Conservation (phyloP, 2,113 vertebrate genomes). For the Gadus macrocephalus region DNA sequence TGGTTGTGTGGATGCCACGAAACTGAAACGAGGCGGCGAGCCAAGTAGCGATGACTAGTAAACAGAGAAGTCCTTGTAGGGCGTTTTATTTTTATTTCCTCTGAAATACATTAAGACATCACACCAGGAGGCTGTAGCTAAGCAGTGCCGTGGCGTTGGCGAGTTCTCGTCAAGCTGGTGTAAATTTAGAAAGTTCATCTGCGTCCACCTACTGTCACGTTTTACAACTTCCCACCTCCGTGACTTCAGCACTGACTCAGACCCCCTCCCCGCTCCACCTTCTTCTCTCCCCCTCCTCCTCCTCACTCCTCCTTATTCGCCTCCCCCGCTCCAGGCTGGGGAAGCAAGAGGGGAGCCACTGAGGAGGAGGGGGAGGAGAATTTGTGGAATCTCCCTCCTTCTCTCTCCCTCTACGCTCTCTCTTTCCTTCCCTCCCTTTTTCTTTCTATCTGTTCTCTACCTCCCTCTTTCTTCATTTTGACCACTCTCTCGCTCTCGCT, state of each 20-base stretch:
- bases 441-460: no score
- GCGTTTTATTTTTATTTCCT: no score
- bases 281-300: no score
- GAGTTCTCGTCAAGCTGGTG: not conserved
- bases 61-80: no score
- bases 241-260: not conserved
- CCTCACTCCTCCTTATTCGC: not conserved
- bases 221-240: no score
- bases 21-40: no score
- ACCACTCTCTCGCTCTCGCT: no score
- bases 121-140: not conserved
- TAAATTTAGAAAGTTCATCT: constrained; percentile 2
- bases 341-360: no score
- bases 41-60: no score
- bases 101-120: not conserved
- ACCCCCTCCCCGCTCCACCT: not conserved
- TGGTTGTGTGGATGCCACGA: no score
- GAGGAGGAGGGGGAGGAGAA: no score
- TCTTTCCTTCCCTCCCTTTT: no score
- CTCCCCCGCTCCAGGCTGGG: not conserved
- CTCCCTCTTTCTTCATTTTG: not conserved
- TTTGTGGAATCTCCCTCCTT: not conserved
- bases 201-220: not conserved
- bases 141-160: not conserved
- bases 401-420: not conserved